A percentile compares a stretch with the other conserved stretches of the same genome.
These are phyloP conservation scores for Eriocheir sinensis DNA, from an alignment of 1,140 invertebrate species.

Conservation along the genomic window DNA sequence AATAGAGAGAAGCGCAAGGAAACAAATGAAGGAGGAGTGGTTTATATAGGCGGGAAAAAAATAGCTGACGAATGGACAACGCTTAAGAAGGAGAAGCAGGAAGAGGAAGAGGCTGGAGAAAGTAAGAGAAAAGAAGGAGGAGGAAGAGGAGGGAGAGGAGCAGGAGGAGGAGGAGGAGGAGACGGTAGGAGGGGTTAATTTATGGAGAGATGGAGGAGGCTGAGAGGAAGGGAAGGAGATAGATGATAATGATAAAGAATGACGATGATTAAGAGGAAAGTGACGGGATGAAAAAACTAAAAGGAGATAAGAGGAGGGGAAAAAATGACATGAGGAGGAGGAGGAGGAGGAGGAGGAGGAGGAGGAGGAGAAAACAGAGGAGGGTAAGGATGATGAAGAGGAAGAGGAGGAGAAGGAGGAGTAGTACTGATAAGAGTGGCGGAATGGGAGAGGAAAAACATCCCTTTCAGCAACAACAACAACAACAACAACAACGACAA, in stretches of 20 bases:
- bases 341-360: background rate
- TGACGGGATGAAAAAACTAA: background rate
- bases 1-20: background rate
- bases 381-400: background rate
- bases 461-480: no score
- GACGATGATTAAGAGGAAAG: background rate
- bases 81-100: background rate
- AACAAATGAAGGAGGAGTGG: background rate
- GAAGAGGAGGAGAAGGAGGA: background rate
- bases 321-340: background rate
- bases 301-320: background rate
- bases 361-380: background rate
- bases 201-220: background rate
- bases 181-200: background rate
- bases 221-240: background rate
- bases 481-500: no score
- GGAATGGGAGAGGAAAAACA: no score
- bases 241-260: background rate
- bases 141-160: background rate
- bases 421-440: no score
- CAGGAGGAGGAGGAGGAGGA: background rate
- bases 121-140: background rate
- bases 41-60: background rate
- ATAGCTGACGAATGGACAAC: background rate
- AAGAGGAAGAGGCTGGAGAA: background rate